These are phyloP conservation scores for Sturmia bella DNA, from an alignment of 2,888 invertebrate genomes.

Conservation along the genomic window DNA sequence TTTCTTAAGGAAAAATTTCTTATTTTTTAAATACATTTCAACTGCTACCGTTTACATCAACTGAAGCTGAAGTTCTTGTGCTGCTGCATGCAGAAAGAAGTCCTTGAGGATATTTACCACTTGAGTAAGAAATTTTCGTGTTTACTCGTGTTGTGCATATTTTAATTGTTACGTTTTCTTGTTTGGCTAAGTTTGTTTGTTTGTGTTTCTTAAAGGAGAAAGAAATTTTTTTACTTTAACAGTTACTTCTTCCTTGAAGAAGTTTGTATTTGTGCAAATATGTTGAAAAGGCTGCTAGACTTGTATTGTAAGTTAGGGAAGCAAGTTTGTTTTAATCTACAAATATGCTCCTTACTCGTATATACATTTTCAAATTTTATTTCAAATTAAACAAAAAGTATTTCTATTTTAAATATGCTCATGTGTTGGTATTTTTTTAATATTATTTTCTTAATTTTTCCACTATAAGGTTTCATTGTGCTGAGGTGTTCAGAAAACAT, in stretches of 20 bases:
- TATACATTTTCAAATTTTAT: slow-evolving; percentile 47
- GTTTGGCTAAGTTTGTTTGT: slow-evolving; percentile 72
- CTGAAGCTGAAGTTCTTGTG: background rate
- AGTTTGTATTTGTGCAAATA: background rate
- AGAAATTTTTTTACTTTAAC: slow-evolving; percentile 60
- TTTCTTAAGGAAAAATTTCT: slow-evolving; percentile 31
- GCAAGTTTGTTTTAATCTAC: slow-evolving; percentile 16
- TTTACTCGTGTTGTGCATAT: slow-evolving; percentile 81
- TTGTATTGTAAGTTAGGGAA: background rate
- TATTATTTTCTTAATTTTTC: slow-evolving; percentile 3
- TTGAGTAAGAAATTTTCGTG: slow-evolving; percentile 76
- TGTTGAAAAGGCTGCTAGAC: slow-evolving; percentile 12
- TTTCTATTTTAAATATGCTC: slow-evolving; percentile 54
- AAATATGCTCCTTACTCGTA: slow-evolving; percentile 29
- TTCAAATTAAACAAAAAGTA: too few relatives aligned
- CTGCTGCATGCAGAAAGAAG: slow-evolving; percentile 54
- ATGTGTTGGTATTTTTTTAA: background rate
- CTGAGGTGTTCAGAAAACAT: slow-evolving; percentile 58
- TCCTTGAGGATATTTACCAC: slow-evolving; percentile 80
- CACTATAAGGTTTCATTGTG: slow-evolving; percentile 9
- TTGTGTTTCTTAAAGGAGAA: slow-evolving; percentile 56
- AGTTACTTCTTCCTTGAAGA: slow-evolving; percentile 16
- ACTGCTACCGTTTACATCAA: slow-evolving; percentile 63
- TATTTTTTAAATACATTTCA: slow-evolving; percentile 80
- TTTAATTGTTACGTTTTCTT: slow-evolving; percentile 79